These are phyloP conservation scores for Phalloptychus januarius DNA, from an alignment of 2,797 vertebrate species.

Conservation along the genomic window DNA sequence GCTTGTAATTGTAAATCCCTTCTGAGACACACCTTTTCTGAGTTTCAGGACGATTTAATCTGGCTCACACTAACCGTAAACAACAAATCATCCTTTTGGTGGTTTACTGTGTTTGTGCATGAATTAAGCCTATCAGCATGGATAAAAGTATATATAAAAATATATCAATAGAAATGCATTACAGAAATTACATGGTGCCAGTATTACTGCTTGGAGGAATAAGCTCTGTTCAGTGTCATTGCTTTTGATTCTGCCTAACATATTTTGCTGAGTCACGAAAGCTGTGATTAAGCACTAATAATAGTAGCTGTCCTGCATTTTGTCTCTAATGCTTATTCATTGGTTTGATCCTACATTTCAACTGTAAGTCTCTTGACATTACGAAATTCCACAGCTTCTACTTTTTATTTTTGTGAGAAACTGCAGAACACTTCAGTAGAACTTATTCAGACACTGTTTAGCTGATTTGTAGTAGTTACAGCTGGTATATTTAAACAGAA, in stretches of 20 bases:
- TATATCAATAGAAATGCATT: slow-evolving; percentile 9
- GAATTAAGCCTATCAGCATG: slow-evolving; percentile 18
- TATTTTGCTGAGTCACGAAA: slow-evolving; percentile 55
- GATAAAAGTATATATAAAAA: slow-evolving; percentile 8
- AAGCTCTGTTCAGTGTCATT: slow-evolving; percentile 12
- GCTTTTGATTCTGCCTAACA: slow-evolving; percentile 29
- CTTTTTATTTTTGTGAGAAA: slow-evolving; percentile 38
- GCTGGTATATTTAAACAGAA: slow-evolving; percentile 43
- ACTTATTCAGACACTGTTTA: slow-evolving; percentile 19
- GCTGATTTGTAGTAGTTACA: slow-evolving; percentile 36
- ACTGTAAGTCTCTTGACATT: slow-evolving; percentile 49
- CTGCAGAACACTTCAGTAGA: slow-evolving; percentile 17
- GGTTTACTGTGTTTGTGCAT: slow-evolving; percentile 23
- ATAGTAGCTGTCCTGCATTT: slow-evolving; percentile 37
- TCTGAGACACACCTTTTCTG: slow-evolving; percentile 39
- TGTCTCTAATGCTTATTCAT: slow-evolving; percentile 47
- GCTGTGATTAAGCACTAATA: slow-evolving; percentile 63
- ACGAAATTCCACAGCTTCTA: slow-evolving; percentile 21
- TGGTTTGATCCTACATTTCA: slow-evolving; percentile 47
- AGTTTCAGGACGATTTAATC: slow-evolving; percentile 44
- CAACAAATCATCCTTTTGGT: slow-evolving; percentile 19
- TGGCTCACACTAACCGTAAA: slow-evolving; percentile 30
- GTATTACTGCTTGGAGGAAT: slow-evolving; percentile 18
- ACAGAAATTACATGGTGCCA: neutral
- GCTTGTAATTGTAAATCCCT: slow-evolving; percentile 59